phyloP scores from a whole-genome alignment of 1,140 invertebrate species.

The Meteorus sp. region DNA sequence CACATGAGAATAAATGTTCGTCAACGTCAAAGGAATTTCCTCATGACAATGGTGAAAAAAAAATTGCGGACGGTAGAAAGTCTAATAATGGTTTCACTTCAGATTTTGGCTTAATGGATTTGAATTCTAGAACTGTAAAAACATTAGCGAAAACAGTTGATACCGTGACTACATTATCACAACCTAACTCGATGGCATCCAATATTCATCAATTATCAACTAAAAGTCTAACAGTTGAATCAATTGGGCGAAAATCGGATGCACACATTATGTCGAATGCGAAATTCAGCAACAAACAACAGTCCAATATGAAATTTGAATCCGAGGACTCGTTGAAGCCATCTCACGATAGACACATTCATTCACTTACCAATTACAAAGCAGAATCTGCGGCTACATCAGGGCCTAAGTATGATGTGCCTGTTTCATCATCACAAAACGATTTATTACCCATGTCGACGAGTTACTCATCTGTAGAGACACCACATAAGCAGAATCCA shows the following conservation, averaged over 20 bases:
- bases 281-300: neutral
- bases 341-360: neutral
- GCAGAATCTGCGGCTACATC: neutral
- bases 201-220: neutral
- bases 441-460: neutral
- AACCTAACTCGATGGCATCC: neutral
- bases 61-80: no score
- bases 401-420: neutral
- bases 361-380: neutral
- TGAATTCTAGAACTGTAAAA: neutral
- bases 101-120: neutral
- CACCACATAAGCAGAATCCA: slow-evolving; percentile 46
- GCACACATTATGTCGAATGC: neutral
- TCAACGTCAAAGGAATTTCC: neutral
- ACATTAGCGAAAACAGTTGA: no score
- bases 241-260: neutral
- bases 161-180: neutral
- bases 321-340: neutral
- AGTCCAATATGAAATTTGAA: neutral
- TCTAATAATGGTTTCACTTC: neutral
- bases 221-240: neutral
- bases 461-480: slow-evolving; percentile 30
- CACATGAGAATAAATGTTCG: no score
- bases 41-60: neutral
- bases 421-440: neutral